Evolutionary conservation across 2,797 vertebrate genomes (phyloP), one percentile per base, ranked within the genome.

Genomic region (Mormyrus proboscirostris): DNA sequence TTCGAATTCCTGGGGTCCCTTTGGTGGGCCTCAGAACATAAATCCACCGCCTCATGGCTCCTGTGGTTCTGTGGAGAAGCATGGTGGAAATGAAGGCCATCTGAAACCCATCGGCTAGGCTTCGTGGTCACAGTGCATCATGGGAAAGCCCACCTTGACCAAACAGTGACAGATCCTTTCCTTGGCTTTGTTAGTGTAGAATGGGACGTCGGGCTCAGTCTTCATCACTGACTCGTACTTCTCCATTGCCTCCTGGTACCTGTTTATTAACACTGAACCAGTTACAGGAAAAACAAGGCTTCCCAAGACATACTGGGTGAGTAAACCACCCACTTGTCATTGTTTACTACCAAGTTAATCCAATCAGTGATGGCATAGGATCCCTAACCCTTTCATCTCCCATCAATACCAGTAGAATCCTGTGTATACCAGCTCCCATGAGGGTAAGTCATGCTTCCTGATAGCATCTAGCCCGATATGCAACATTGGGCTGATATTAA

Each of bases 1-100:
- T 95, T 94, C 57, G 95, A 89, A 88, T 97, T 97, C 88, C 94
- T 96, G 1, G 96, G 97, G 89, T 97, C 96, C 90, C 95, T 93
- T 91, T 96, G 95, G 88, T 97, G 96, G 16, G 97, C 96, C 90
- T 97, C 96, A 1, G 96, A 96, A 89, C 97, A 97, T 1, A 92
- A 86, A 3, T 96, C 95, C 38, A 97, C 94, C 0, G 97, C 97
- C 88, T 96, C 94, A 0, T 85, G 57, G 0, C 93, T 91, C 49
- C 92, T 85, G 88, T 94, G 95, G 3, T 94, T 91, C 97, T 97
- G 65, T 0, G 49, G 41, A 55, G 2, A 55, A 5, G 25, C 8
- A 57, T 8, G 6, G 8, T 22, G 3, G 7, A 51, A 3, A 9
- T 79, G 73, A 79, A 44, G 0, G 49, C n/a, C n/a, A 14, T 29